These are phyloP conservation scores for Caprella mutica DNA, from an alignment of 2,888 invertebrate genomes.

Conservation along the genomic window DNA sequence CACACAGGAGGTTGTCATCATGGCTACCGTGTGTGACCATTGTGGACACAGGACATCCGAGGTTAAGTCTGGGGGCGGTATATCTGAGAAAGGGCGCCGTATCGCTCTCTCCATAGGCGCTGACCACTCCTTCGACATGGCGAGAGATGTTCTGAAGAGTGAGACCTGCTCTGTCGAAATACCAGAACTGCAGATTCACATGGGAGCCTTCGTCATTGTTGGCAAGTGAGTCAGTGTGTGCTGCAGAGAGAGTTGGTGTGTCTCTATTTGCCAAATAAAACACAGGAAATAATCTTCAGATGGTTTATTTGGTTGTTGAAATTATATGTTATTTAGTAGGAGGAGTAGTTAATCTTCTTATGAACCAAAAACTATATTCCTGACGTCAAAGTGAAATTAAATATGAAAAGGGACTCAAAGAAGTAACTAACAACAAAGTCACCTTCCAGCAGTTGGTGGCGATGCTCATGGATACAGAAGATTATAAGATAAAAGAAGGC, in stretches of 20 bases:
- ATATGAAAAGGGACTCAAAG: too few relatives aligned
- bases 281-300: too few relatives aligned
- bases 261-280: too few relatives aligned
- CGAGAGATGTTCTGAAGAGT: constrained; percentile 84
- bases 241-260: background rate
- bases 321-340: too few relatives aligned
- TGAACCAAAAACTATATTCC: too few relatives aligned
- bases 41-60: constrained; percentile 92
- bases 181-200: constrained; percentile 79
- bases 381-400: too few relatives aligned
- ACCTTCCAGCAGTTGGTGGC: too few relatives aligned
- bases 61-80: constrained; percentile 85
- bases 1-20: constrained; percentile 70
- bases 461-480: too few relatives aligned
- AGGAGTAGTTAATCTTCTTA: too few relatives aligned
- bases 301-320: too few relatives aligned
- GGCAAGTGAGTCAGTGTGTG: constrained; percentile 45
- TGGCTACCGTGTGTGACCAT: constrained; percentile 83
- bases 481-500: too few relatives aligned
- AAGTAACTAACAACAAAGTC: too few relatives aligned
- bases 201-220: constrained; percentile 70
- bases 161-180: constrained; percentile 67
- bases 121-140: constrained; percentile 57
- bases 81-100: constrained; percentile 65
- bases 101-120: constrained; percentile 61